phyloP scores from a whole-genome alignment of 2,797 vertebrate species.

The Bradypodion ventrale region DNA sequence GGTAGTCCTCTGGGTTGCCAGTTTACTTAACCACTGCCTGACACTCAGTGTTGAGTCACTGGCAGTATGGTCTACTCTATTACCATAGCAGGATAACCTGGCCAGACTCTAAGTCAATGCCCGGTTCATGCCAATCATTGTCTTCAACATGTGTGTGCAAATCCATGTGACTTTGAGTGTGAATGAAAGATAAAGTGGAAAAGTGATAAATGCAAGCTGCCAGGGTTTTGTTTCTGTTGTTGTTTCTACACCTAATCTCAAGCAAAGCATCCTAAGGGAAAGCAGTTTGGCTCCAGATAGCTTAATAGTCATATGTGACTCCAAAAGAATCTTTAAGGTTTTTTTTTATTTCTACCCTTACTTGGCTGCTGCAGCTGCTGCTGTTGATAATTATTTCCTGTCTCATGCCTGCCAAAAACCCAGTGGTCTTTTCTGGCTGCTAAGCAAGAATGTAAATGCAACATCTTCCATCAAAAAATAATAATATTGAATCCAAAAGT shows the following conservation, averaged over 20 bases:
- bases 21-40: no score
- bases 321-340: constrained; percentile 62
- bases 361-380: constrained; percentile 25
- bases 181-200: not conserved
- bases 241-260: not conserved
- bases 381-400: constrained; percentile 70
- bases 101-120: no score
- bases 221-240: no score
- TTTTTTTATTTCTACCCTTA: constrained; percentile 51
- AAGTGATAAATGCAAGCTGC: not conserved
- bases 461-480: constrained; percentile 62
- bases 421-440: constrained; percentile 46
- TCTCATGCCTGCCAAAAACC: constrained; percentile 74
- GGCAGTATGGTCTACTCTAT: no score
- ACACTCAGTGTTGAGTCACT: no score
- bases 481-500: constrained; percentile 66
- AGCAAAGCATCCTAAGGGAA: constrained; percentile 45
- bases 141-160: not conserved
- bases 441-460: constrained; percentile 71
- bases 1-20: no score
- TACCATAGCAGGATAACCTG: no score
- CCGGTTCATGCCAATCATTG: not conserved
- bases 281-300: constrained; percentile 51
- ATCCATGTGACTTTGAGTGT: not conserved
- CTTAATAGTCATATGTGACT: constrained; percentile 49